A percentile compares a stretch with the other conserved stretches of the same genome.
Conservation (phyloP, 2,113 vertebrate species). For the Antigone vipio region DNA sequence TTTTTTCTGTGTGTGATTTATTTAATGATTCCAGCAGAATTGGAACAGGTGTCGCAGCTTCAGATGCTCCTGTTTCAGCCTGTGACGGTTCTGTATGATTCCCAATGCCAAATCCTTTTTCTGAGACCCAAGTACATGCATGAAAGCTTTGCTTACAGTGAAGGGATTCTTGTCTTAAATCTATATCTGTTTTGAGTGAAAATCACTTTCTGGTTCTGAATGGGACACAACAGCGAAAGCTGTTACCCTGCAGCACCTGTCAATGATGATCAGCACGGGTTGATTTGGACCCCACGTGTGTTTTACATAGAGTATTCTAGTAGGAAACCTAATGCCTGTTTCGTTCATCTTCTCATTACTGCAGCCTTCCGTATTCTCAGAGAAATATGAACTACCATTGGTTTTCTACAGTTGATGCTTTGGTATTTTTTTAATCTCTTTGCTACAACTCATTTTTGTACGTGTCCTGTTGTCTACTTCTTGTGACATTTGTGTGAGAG, state of each 20-base stretch:
- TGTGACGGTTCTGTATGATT: neutral
- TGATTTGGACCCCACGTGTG: neutral
- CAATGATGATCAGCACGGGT: neutral
- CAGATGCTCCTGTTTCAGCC: neutral
- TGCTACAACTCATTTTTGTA: conserved; percentile 51
- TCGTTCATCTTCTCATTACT: neutral
- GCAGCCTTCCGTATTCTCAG: conserved; percentile 15
- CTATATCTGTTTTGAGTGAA: conserved; percentile 14
- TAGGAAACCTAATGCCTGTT: neutral
- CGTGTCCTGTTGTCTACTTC: conserved; percentile 36
- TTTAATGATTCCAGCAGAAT: conserved; percentile 9
- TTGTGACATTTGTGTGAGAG: neutral
- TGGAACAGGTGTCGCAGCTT: neutral
- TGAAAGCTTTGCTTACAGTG: conserved; percentile 22
- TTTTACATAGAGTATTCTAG: neutral
- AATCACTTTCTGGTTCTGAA: conserved; percentile 14
- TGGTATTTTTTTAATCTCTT: conserved; percentile 46
- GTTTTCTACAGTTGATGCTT: conserved; percentile 41
- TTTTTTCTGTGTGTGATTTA: conserved; percentile 29
- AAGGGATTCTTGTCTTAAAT: conserved; percentile 9
- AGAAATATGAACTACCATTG: conserved; percentile 5
- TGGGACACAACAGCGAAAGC: neutral
- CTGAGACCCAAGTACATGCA: neutral
- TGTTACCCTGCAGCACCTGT: neutral
- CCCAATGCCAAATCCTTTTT: conserved; percentile 11